phyloP scores from a whole-genome alignment of 2,797 vertebrate genomes.

The Threskiornis aethiopicus region DNA sequence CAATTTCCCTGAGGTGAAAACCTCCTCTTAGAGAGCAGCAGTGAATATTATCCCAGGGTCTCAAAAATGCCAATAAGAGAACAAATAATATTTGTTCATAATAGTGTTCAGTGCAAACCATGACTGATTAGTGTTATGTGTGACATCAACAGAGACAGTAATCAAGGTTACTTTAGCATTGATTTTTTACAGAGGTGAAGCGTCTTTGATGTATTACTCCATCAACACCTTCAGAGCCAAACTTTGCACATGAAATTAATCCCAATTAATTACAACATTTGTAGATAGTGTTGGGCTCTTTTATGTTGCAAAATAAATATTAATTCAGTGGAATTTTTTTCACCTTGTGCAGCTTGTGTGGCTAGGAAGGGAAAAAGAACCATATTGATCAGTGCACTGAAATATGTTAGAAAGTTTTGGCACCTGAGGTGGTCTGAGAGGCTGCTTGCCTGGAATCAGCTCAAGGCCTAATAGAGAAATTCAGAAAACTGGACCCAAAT shows the following conservation, averaged over 20 bases:
- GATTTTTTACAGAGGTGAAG: constrained; percentile 75
- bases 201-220: constrained; percentile 77
- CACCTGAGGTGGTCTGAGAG: background rate
- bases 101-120: constrained; percentile 69
- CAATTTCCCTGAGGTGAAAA: constrained; percentile 34
- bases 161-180: constrained; percentile 78
- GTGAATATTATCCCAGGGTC: constrained; percentile 56
- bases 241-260: constrained; percentile 79
- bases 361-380: background rate
- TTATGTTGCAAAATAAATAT: constrained; percentile 76
- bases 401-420: constrained; percentile 45
- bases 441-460: background rate
- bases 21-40: constrained; percentile 29
- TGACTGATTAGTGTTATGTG: constrained; percentile 77
- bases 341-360: constrained; percentile 59
- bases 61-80: constrained; percentile 72
- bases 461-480: background rate
- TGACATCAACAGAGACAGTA: constrained; percentile 74
- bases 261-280: constrained; percentile 77
- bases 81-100: constrained; percentile 76
- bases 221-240: constrained; percentile 75
- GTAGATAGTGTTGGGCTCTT: constrained; percentile 53
- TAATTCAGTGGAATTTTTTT: constrained; percentile 69
- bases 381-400: constrained; percentile 62
- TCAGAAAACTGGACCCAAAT: background rate